Evolutionary conservation across 2,888 invertebrate species (phyloP).

Genomic region (Heliconius ismenius): DNA sequence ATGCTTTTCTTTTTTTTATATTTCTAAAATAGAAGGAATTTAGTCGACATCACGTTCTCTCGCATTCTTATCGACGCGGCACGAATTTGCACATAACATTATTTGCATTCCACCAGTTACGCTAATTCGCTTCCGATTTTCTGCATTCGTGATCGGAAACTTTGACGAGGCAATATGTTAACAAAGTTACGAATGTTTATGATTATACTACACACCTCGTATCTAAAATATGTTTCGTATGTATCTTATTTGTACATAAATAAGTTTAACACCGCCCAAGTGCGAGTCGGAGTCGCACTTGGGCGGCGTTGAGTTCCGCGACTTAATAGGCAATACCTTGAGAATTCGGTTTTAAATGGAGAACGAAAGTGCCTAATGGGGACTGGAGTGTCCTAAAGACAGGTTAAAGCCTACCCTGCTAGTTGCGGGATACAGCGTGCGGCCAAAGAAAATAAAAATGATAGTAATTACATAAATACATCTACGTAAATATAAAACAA

Average conservation of each 20-base stretch:
- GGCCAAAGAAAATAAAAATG: no score
- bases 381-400: no score
- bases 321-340: no score
- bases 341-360: no score
- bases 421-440: no score
- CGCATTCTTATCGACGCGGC: conserved; percentile 29
- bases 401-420: no score
- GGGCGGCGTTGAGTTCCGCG: no score
- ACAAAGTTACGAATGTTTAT: conserved; percentile 36
- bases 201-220: neutral
- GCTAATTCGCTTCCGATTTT: conserved; percentile 51
- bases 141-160: conserved; percentile 48
- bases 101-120: conserved; percentile 47
- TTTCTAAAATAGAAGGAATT: neutral
- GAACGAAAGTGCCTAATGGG: no score
- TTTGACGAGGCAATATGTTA: conserved; percentile 43
- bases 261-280: no score
- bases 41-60: conserved; percentile 6
- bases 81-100: conserved; percentile 26
- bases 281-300: no score
- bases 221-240: neutral
- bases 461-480: no score
- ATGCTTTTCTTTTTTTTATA: neutral
- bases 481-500: neutral
- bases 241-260: no score